Base-by-base conservation (phyloP, 1,140 invertebrate genomes). In the Calephelis nemesis region DNA sequence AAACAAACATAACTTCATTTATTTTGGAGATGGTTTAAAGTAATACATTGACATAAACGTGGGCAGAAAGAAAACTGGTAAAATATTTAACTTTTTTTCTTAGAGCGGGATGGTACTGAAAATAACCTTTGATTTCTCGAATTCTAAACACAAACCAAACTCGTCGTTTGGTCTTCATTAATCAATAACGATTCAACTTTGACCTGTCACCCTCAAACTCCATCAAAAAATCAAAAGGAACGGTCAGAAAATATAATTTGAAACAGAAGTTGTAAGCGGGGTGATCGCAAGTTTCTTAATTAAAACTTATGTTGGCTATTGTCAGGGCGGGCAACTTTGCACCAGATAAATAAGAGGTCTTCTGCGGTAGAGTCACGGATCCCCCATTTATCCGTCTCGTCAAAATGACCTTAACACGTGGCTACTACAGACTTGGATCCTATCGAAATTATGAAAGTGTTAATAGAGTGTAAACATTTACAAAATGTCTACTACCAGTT, bases 261-360 rank as follows among this genome's bases (percentile, higher is more conserved):
- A 88, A 91, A 91, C 89, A 91, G 88, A 91, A 89, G 86, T 91
- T 89, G 68, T 84, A 76, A 81, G 75, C 79, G 79, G 77, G 30
- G 83, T 87, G 81, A 83, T 87, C 84, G 83, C 88, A 91, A 90
- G 88, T 91, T 91, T 90, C 85, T 90, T 91, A 90, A 90, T 91
- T 90, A 91, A 91, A 91, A 91, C 86, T 91, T 91, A 90, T 73
- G 84, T 88, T 79, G 77, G 81, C 80, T 78, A 82, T 82, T 79
- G 83, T 78, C 76, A 83, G 81, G 84, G 84, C 81, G 75, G 81
- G 70, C 79, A 83, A 82, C 84, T 90, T 77, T 87, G 87, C 84
- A 85, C 87, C 84, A 90, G 83, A 90, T 88, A 88, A 91, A 90
- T 89, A 90, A 82, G 73, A 76, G 64, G 67, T 72, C 71, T 73